These are phyloP conservation scores for Carduelis carduelis DNA, from an alignment of 2,797 vertebrate species.

Conservation along the genomic window DNA sequence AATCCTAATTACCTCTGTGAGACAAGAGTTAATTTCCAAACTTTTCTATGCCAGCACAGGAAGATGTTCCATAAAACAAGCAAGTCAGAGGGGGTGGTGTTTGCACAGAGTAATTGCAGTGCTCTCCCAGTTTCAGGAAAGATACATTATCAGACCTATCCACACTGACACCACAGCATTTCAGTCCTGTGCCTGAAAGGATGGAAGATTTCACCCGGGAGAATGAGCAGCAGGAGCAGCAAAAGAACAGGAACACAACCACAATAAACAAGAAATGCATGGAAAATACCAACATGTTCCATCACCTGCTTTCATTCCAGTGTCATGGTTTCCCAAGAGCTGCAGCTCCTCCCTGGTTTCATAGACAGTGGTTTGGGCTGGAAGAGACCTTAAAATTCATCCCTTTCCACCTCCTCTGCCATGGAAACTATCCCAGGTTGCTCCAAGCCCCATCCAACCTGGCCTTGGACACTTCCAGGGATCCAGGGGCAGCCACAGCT, in stretches of 20 bases:
- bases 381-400: neutral
- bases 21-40: neutral
- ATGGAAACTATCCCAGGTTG: neutral
- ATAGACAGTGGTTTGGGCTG: neutral
- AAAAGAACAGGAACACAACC: neutral
- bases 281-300: neutral
- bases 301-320: neutral
- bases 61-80: neutral
- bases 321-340: neutral
- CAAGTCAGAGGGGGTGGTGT: neutral
- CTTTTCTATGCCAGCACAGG: neutral
- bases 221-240: neutral
- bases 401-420: neutral
- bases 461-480: neutral
- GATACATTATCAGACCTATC: neutral
- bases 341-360: neutral
- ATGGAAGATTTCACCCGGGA: neutral
- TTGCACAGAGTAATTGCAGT: neutral
- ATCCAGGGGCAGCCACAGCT: neutral
- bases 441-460: accelerated
- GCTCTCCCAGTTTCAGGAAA: neutral
- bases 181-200: neutral
- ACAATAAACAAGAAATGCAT: neutral
- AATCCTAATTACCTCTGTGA: neutral
- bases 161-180: neutral